phyloP scores from a whole-genome alignment of 2,797 vertebrate species.

The Octomys mimax region DNA sequence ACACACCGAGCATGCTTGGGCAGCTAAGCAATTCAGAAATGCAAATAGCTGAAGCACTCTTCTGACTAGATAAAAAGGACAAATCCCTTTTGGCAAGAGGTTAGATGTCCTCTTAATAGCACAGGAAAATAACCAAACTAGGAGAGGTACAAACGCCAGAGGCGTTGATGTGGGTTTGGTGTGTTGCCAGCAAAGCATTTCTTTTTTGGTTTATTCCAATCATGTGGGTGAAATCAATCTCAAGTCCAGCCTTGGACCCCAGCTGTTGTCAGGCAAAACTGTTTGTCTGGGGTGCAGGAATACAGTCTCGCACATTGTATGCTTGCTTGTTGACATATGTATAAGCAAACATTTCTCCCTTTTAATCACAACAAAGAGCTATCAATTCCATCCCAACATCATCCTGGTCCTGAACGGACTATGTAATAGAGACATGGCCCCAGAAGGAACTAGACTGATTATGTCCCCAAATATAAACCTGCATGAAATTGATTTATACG shows the following conservation, averaged over 20 bases:
- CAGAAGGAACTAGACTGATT: constrained; percentile 15
- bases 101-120: constrained; percentile 88
- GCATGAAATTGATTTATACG: constrained; percentile 50
- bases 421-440: not conserved
- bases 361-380: constrained; percentile 69
- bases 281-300: constrained; percentile 62
- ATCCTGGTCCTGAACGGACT: not conserved
- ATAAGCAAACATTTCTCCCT: not conserved
- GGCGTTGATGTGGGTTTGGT: constrained; percentile 56
- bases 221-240: constrained; percentile 71
- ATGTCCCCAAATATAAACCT: not conserved
- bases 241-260: constrained; percentile 64
- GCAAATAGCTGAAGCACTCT: constrained; percentile 94
- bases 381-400: constrained; percentile 36
- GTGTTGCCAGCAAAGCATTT: constrained; percentile 20
- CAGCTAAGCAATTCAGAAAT: constrained; percentile 99
- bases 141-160: constrained; percentile 77
- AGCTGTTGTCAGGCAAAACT: constrained; percentile 61
- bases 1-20: constrained; percentile 96
- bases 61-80: constrained; percentile 95
- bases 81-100: constrained; percentile 97
- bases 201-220: constrained; percentile 78
- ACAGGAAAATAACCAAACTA: constrained; percentile 78
- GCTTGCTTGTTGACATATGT: constrained; percentile 50
- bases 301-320: not conserved